Conservation (phyloP, 2,113 vertebrate species). For the Ctenomys sociabilis region DNA sequence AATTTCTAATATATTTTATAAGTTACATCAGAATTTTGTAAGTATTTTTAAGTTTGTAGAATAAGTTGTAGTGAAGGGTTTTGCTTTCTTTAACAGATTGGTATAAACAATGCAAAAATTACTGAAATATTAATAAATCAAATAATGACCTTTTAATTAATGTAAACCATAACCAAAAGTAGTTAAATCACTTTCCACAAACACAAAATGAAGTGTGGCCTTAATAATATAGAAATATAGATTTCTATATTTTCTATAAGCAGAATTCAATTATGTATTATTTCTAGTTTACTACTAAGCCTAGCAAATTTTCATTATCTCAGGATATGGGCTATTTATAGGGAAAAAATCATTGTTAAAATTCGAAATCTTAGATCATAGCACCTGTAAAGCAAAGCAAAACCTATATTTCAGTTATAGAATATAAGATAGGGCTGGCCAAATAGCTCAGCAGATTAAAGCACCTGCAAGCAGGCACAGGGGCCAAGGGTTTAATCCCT, state of each 20-base stretch:
- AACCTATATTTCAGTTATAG: background rate
- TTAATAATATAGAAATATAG: too few species aligned
- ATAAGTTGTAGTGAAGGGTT: background rate
- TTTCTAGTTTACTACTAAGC: background rate
- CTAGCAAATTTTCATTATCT: background rate
- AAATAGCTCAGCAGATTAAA: too few species aligned
- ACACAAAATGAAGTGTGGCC: background rate
- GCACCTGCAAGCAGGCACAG: too few species aligned
- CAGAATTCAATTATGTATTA: background rate
- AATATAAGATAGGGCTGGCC: too few species aligned
- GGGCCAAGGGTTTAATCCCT: too few species aligned
- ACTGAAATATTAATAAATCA: conserved; percentile 9
- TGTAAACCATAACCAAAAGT: background rate
- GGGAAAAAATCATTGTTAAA: background rate
- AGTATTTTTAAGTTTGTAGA: conserved; percentile 34
- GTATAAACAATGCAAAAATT: background rate
- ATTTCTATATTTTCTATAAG: background rate
- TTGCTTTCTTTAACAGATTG: background rate
- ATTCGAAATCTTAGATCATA: conserved; percentile 40
- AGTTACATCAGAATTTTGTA: background rate
- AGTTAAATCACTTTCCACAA: background rate
- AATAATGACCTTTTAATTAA: conserved; percentile 56
- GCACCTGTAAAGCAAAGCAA: background rate
- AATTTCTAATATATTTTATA: conserved; percentile 49
- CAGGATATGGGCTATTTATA: background rate